These are phyloP conservation scores for Baryphthengus martii DNA, from an alignment of 2,113 vertebrate genomes.

Conservation along the genomic window DNA sequence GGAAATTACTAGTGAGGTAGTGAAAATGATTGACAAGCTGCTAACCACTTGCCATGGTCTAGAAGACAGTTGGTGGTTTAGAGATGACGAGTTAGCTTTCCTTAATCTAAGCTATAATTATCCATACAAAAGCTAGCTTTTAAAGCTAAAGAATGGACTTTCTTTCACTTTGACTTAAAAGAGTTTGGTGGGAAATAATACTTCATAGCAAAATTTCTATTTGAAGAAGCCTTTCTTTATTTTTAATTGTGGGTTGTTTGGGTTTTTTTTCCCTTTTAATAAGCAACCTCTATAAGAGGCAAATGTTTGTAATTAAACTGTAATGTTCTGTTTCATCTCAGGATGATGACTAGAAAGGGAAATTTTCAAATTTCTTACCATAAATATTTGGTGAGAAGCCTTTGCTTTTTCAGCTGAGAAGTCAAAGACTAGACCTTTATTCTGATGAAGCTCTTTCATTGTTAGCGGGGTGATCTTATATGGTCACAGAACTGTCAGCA, in stretches of 20 bases:
- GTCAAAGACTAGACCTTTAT: neutral
- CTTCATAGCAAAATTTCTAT: neutral
- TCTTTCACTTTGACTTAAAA: neutral
- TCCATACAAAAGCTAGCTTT: neutral
- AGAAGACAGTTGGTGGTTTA: neutral
- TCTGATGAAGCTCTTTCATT: neutral
- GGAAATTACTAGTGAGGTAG: neutral
- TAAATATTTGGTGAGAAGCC: neutral
- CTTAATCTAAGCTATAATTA: neutral
- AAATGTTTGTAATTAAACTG: neutral
- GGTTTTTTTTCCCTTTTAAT: neutral
- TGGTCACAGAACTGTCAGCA: neutral
- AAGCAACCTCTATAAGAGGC: neutral
- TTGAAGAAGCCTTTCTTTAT: neutral
- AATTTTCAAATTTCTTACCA: neutral
- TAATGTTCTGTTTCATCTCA: neutral
- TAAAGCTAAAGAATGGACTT: neutral
- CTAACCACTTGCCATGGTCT: neutral
- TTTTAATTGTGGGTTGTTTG: neutral
- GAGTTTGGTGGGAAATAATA: neutral
- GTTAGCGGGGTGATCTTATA: neutral
- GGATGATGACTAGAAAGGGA: neutral
- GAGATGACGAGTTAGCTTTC: neutral
- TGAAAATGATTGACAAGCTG: neutral
- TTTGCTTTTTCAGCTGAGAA: neutral